Evolutionary conservation across 2,113 vertebrate genomes (phyloP), one percentile per base, ranked within the genome.

Genomic region (Rhinopomastus cyanomelas): DNA sequence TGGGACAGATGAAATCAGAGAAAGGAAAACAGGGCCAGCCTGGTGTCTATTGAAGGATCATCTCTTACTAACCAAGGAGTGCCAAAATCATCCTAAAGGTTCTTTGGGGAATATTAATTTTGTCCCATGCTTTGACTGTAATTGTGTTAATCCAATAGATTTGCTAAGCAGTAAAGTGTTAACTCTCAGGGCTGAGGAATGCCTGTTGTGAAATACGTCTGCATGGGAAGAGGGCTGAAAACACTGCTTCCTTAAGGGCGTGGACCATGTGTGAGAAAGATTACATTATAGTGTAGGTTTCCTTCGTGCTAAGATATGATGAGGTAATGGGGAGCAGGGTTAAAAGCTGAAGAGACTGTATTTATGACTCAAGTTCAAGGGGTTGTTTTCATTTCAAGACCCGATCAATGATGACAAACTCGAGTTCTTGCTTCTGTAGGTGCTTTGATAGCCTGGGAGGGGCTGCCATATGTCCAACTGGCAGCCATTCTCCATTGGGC

Each of bases 201-300:
- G 81, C 52, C 81, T 87, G 7, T 19, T 86, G 89, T 90, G 85
- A 92, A 71, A 87, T 49, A 89, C 46, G 64, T 53, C 78, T 95
- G 73, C 90, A 84, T 91, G 77, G 91, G 92, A 96, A 96, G 85
- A 92, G 84, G 90, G 71, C 39, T 88, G 61, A 95, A 97, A 94
- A 79, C 19, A 44, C 30, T 81, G 72, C 90, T 95, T 96, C 93
- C 81, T 61, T 55, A 69, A 96, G 96, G 93, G 95, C 12, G 90
- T 25, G 59, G 92, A 44, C 71, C 90, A 75, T 53, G 57, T 73
- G 89, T 87, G 90, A 94, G 93, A 96, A 89, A 94, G 94, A 92
- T 95, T 91, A 95, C 64, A 92, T 93, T 95, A 83, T 34, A 73
- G 86, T 61, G 44, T 85, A 76, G 42, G 91, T 93, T 96, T 96